These are phyloP conservation scores for Malacoraja senta DNA, from an alignment of 2,797 vertebrate species.

Conservation along the genomic window DNA sequence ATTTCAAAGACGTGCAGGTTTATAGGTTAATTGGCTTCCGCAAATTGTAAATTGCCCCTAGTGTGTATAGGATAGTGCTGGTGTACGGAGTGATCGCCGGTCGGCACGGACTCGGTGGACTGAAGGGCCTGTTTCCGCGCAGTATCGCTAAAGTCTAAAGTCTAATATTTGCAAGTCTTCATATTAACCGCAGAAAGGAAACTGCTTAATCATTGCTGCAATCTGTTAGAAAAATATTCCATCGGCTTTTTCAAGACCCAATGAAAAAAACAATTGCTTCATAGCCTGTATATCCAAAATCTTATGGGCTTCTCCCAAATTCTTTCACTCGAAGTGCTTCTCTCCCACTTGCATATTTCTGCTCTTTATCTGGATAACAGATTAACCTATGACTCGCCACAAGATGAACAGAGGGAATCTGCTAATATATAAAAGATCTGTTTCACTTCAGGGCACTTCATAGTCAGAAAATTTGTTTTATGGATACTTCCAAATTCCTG, in stretches of 20 bases:
- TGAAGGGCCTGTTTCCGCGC: neutral
- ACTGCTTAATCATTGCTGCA: neutral
- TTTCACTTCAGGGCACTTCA: neutral
- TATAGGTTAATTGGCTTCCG: no score
- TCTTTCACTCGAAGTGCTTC: neutral
- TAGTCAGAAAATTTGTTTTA: neutral
- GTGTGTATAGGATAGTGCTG: no score
- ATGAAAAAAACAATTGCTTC: constrained; percentile 1
- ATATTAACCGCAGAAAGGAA: neutral
- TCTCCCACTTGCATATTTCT: neutral
- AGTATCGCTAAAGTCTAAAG: neutral
- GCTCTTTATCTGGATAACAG: neutral
- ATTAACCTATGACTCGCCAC: constrained; percentile 2
- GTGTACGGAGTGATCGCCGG: no score
- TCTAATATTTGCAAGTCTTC: neutral
- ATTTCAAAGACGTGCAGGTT: no score
- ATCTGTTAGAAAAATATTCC: neutral
- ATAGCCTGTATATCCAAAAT: neutral
- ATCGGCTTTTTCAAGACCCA: neutral
- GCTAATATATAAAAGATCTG: neutral
- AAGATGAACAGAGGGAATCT: neutral
- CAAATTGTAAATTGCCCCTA: no score
- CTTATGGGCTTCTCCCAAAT: neutral
- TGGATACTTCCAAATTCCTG: neutral
- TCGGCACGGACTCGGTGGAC: no score